phyloP scores from a whole-genome alignment of 2,888 invertebrate species.

The Plebejus argus region DNA sequence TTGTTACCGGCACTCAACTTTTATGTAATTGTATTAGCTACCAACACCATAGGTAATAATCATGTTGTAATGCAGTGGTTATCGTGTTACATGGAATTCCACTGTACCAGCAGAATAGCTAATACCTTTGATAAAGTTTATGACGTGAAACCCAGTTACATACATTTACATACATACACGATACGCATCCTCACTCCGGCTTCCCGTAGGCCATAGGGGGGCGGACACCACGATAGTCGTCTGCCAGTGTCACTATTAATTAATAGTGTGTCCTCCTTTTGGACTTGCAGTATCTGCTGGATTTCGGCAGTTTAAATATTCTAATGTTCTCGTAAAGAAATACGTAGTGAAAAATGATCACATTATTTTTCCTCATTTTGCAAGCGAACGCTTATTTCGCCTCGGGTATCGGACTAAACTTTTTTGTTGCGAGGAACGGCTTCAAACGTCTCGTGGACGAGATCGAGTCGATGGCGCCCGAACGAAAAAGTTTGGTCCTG shows the following conservation, averaged over 20 bases:
- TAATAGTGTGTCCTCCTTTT: background rate
- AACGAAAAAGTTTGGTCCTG: constrained; percentile 41
- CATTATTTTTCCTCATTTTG: constrained; percentile 17
- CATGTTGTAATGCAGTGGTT: background rate
- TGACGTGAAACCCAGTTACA: constrained; percentile 15
- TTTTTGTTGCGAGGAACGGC: constrained; percentile 46
- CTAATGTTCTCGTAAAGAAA: background rate
- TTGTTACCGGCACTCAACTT: too few relatives aligned
- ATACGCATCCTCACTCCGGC: background rate
- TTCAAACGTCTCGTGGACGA: constrained; percentile 54
- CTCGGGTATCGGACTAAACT: constrained; percentile 44
- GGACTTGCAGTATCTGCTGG: background rate
- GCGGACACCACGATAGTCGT: background rate
- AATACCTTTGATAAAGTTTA: constrained; percentile 18
- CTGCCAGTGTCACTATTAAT: background rate
- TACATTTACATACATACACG: constrained; percentile 5
- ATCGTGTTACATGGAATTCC: constrained; percentile 1
- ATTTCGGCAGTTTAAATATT: background rate
- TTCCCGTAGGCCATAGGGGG: background rate
- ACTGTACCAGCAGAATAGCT: constrained; percentile 9
- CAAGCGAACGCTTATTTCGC: constrained; percentile 41
- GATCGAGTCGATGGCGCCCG: constrained; percentile 43
- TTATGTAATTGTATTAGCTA: too few relatives aligned
- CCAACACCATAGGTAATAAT: background rate
- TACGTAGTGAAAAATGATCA: background rate